phyloP scores from a whole-genome alignment of 2,888 invertebrate species.

The Archips xylosteana region DNA sequence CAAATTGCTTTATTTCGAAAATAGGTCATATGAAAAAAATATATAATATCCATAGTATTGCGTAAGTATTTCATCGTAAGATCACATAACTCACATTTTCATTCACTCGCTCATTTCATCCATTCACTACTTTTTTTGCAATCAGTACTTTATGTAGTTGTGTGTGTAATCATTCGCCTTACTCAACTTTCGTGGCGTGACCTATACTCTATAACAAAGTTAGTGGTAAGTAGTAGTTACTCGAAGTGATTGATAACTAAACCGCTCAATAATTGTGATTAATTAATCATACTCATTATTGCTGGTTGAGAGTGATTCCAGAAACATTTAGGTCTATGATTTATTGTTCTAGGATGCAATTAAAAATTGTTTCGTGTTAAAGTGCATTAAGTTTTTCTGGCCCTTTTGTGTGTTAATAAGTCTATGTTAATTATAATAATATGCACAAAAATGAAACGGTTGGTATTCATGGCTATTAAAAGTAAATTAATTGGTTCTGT shows the following conservation, averaged over 20 bases:
- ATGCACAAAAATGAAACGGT: background rate
- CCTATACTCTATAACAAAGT: slow-evolving; percentile 45
- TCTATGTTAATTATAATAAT: background rate
- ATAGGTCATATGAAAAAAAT: too few species aligned
- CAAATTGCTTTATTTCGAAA: too few species aligned
- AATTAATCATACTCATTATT: slow-evolving; percentile 64
- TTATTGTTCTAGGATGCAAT: slow-evolving; percentile 22
- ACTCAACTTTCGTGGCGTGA: too few species aligned
- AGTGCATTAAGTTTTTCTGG: background rate
- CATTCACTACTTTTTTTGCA: too few species aligned
- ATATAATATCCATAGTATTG: too few species aligned
- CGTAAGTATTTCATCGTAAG: too few species aligned
- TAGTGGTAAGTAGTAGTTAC: slow-evolving; percentile 50
- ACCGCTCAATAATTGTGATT: slow-evolving; percentile 68
- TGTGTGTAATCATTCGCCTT: too few species aligned
- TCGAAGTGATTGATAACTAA: slow-evolving; percentile 64
- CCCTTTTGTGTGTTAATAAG: background rate
- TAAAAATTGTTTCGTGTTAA: slow-evolving; percentile 26
- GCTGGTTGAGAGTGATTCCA: slow-evolving; percentile 50
- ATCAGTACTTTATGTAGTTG: background rate
- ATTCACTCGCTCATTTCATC: too few species aligned
- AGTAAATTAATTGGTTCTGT: too few species aligned
- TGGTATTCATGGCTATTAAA: too few species aligned
- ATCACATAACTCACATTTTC: too few species aligned
- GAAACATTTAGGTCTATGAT: slow-evolving; percentile 34